Base-by-base conservation (phyloP, 2,797 vertebrate genomes). In the Agapornis canus region DNA sequence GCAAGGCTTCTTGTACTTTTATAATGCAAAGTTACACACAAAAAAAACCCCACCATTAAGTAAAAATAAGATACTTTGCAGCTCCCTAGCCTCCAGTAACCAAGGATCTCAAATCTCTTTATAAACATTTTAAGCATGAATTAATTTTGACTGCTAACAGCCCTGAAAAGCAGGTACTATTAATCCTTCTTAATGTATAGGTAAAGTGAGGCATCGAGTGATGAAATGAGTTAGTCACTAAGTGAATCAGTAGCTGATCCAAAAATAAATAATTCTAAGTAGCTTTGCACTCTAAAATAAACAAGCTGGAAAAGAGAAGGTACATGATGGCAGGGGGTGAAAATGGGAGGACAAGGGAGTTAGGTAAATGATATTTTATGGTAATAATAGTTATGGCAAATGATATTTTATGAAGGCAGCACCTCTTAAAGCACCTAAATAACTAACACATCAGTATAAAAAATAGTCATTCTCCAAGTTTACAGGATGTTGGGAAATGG, bases 141-240 rank as follows among this genome's bases (percentile, higher is more conserved):
- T 94, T 95, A 85, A 95, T 94, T 95, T 89, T 89, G 45, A 48
- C 90, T 86, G 75, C 85, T 89, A 96, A 89, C 87, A 93, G 76
- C 66, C 87, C 70, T 94, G 87, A 94, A 96, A 96, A 90, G 77
- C 81, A 92, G 85, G 92, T 96, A 94, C 64, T 77, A 89, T 94
- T 96, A 97, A 97, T 95, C 94, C 94, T 91, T 84, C 89, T 94
- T 96, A 96, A 97, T 91, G 83, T 96, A 94, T 75, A 92, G 94
- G 94, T 95, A 96, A 96, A 96, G 83, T 89, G 86, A 96, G 90
- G 91, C 85, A 95, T 73, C 6, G 13, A 90, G 92, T 95, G 89
- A 95, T 94, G 93, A 97, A 96, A 96, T 90, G 47, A 77, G 37
- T 94, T 90, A 96, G 82, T 96, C 87, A 94, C 70, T 82, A 86